phyloP scores from a whole-genome alignment of 2,797 vertebrate genomes.

The Acropternis orthonyx region DNA sequence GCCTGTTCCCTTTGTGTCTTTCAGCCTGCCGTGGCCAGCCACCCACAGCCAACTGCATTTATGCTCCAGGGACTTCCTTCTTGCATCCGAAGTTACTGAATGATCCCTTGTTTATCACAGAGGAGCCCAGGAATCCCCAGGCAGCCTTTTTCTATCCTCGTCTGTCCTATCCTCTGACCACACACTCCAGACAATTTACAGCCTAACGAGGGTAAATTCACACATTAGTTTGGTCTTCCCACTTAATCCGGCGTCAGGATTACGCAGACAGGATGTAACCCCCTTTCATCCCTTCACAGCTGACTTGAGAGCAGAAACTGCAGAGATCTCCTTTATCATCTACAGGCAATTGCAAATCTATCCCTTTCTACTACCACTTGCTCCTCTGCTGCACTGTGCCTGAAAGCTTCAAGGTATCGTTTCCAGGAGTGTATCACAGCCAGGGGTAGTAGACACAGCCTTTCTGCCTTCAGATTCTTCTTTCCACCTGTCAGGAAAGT shows the following conservation, averaged over 20 bases:
- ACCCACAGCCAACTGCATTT: neutral
- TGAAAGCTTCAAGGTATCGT: neutral
- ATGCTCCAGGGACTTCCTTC: neutral
- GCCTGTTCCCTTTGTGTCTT: neutral
- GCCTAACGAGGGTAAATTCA: neutral
- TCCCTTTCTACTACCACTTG: neutral
- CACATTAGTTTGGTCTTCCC: neutral
- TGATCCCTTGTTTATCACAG: neutral
- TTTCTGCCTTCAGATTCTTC: neutral
- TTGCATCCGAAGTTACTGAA: neutral
- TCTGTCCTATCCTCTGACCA: neutral
- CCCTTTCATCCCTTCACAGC: neutral
- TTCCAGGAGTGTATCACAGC: neutral
- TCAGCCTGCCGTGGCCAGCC: neutral
- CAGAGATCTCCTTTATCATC: neutral
- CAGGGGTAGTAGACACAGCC: neutral
- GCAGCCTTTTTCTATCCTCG: neutral
- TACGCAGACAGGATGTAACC: neutral
- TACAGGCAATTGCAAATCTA: neutral
- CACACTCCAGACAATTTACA: neutral
- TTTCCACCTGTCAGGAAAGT: neutral
- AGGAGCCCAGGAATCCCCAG: neutral
- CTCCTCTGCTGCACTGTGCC: neutral
- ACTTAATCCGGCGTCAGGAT: neutral
- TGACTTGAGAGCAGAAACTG: neutral